Conservation (phyloP, 2,888 invertebrate species). For the Thysanoteuthis rhombus region DNA sequence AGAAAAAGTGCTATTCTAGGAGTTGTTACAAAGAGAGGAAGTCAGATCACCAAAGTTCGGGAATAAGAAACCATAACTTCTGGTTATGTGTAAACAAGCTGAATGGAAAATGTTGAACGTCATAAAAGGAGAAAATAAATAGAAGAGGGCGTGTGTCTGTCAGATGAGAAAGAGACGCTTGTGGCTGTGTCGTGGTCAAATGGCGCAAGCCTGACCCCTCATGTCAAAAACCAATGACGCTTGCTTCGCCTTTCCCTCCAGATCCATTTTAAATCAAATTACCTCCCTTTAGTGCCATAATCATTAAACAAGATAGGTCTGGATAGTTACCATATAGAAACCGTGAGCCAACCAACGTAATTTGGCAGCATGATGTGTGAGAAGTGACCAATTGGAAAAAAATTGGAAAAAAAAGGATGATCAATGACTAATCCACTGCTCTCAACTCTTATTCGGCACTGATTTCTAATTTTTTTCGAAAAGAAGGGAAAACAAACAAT, state of each 20-base stretch:
- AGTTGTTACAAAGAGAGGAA: background rate
- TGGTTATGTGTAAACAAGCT: no score
- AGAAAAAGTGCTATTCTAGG: background rate
- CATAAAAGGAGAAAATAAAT: background rate
- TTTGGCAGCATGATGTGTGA: no score
- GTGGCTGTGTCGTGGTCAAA: no score
- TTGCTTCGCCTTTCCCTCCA: background rate
- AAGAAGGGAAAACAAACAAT: no score
- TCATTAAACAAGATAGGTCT: background rate
- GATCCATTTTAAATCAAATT: background rate
- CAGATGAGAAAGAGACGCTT: background rate
- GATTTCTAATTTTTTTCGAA: no score
- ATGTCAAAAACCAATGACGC: background rate
- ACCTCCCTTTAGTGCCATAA: background rate
- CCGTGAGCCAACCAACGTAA: no score
- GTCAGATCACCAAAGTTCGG: background rate
- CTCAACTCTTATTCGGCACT: no score
- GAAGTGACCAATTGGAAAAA: no score
- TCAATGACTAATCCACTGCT: no score
- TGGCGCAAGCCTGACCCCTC: background rate
- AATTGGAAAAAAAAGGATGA: no score
- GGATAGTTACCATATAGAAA: no score
- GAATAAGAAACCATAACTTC: background rate
- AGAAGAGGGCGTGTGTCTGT: background rate
- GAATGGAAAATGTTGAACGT: background rate